Evolutionary conservation across 92 coral and sea anemone genomes (phyloP), one percentile per base, ranked within the genome.

Genomic region (Blastomussa wellsi): DNA sequence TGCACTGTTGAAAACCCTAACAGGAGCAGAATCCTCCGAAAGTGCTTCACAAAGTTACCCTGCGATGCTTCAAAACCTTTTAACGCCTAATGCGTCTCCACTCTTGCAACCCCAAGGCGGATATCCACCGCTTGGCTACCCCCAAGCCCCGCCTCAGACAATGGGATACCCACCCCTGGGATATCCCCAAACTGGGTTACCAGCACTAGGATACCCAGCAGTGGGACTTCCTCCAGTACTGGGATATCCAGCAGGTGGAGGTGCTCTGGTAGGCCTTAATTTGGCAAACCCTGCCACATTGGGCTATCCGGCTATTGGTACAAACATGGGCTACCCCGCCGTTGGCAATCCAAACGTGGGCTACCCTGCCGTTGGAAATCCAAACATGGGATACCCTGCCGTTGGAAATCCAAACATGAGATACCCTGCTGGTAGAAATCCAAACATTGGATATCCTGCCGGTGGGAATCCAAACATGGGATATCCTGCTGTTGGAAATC

Each of bases 31-130:
- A 33, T 62, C 87, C 19, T 57, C 79, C 22, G 80, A 28, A 74
- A 65, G 74, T 13, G 33, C 67, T 31, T 12, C 87, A 22, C 81
- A 74, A 59, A 74, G 80, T 16, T 83, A 26, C 22, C 87, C 87
- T 3, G 59, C 80, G 10, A 9, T 75, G 39, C 31, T 83, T 57
- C 65, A 37, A 39, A 74, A 83, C 22, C 74, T 57, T 16, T 22
- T 74, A 19, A 39, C 71, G 29, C 26, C 69, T 22, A 72, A 82
- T 82, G 3, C 17, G 0, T 82, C 80, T 20, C 65, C 87, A 15
- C 59, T 74, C 28, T 17, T 81, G 38, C 69, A 51, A 24, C 32
- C 78, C n/a, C 37, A 33, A 67, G 59, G 29, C 20, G 86, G 52
- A 14, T 20, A 72, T 72, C 76, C 47, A 0, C 42, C 76, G 22